phyloP scores from a whole-genome alignment of 2,888 invertebrate genomes.

The Unio pictorum region DNA sequence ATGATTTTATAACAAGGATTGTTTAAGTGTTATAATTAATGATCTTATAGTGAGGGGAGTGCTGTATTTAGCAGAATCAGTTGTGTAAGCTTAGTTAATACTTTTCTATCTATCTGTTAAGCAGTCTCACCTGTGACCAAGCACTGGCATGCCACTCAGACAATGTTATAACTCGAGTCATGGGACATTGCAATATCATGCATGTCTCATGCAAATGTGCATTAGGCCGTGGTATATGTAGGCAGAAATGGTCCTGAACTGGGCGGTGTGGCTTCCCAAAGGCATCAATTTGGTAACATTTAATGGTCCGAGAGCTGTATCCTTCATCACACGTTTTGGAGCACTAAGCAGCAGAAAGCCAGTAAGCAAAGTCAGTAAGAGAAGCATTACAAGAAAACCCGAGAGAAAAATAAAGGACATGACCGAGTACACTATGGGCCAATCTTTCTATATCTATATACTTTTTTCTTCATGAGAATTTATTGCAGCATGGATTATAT shows the following conservation, averaged over 20 bases:
- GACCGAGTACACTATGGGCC: not conserved
- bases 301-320: conserved; percentile 38
- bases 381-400: conserved; percentile 3
- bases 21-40: too few species aligned
- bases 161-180: conserved; percentile 9
- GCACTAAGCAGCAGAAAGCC: conserved; percentile 48
- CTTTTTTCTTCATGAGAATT: too few species aligned
- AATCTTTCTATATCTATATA: not conserved
- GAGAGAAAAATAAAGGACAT: not conserved
- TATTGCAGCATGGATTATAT: too few species aligned
- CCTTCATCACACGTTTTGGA: conserved; percentile 55
- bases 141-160: conserved; percentile 37
- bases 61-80: too few species aligned
- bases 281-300: conserved; percentile 36
- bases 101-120: not conserved
- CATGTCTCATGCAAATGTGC: conserved; percentile 39
- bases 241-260: conserved; percentile 31
- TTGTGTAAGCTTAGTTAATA: too few species aligned
- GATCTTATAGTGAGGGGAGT: too few species aligned
- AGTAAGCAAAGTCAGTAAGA: not conserved
- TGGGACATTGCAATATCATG: conserved; percentile 36
- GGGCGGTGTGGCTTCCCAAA: conserved; percentile 24
- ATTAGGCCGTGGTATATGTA: conserved; percentile 36
- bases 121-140: conserved; percentile 48
- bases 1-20: too few species aligned